Conservation (phyloP, 2,888 invertebrate genomes). For the Apotomis betuletana region DNA sequence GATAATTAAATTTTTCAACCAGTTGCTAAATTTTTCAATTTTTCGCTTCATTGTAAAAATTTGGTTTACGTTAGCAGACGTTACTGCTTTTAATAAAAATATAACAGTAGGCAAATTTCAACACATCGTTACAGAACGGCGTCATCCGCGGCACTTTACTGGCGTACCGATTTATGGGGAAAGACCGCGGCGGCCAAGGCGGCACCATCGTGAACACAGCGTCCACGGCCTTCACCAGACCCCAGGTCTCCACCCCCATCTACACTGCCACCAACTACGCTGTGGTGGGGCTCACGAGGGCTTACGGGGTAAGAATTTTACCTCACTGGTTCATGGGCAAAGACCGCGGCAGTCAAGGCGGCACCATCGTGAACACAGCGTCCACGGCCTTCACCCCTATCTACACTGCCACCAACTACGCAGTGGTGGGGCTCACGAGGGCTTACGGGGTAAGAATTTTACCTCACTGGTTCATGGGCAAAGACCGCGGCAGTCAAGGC, state of each 20-base stretch:
- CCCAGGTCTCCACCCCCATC: slow-evolving; percentile 89
- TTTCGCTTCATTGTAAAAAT: no score
- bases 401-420: slow-evolving; percentile 88
- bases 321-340: slow-evolving; percentile 85
- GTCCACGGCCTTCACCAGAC: slow-evolving; percentile 87
- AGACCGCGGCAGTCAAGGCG: slow-evolving; percentile 89
- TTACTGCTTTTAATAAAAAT: no score
- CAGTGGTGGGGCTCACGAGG: slow-evolving; percentile 88
- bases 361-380: slow-evolving; percentile 90
- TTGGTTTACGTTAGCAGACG: no score
- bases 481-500: slow-evolving; percentile 89
- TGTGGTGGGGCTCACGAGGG: slow-evolving; percentile 88
- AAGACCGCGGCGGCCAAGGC: slow-evolving; percentile 89
- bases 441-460: slow-evolving; percentile 85
- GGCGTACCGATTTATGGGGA: slow-evolving; percentile 89
- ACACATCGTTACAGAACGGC: slow-evolving; percentile 84
- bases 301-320: slow-evolving; percentile 85
- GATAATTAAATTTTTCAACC: no score
- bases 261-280: slow-evolving; percentile 91
- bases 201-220: slow-evolving; percentile 91
- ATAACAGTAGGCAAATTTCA: background rate
- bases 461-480: slow-evolving; percentile 85
- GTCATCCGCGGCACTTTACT: slow-evolving; percentile 89
- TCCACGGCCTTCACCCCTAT: slow-evolving; percentile 85
- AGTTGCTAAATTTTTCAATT: no score